These are phyloP conservation scores for Diadophis punctatus DNA, from an alignment of 2,113 vertebrate genomes.

Conservation along the genomic window DNA sequence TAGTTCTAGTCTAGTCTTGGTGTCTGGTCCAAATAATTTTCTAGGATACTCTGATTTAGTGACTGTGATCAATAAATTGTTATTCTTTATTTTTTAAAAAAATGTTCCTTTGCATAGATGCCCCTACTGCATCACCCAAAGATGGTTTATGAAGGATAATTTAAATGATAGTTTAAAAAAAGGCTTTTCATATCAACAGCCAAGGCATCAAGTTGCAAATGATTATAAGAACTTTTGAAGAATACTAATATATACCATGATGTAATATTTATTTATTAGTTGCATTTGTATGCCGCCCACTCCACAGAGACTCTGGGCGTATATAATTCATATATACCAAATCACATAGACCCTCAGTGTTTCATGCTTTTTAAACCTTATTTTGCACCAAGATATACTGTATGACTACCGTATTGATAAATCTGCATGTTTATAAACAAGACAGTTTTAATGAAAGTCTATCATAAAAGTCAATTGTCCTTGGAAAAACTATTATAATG, in stretches of 20 bases:
- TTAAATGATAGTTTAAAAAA: not conserved
- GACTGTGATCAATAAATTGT: not conserved
- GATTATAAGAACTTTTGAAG: not conserved
- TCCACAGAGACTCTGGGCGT: no score
- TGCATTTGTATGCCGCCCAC: no score
- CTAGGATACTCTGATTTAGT: not conserved
- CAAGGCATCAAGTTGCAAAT: not conserved
- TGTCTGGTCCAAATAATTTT: not conserved
- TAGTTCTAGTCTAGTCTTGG: not conserved
- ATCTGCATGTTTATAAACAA: not conserved
- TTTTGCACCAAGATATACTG: not conserved
- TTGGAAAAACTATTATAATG: not conserved
- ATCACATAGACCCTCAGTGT: not conserved
- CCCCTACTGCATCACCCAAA: not conserved
- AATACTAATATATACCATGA: not conserved
- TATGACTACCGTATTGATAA: not conserved
- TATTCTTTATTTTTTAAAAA: not conserved
- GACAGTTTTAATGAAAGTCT: conserved; percentile 1
- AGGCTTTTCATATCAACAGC: not conserved
- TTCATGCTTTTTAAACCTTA: not conserved
- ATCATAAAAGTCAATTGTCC: not conserved
- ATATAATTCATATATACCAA: not conserved
- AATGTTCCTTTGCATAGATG: not conserved
- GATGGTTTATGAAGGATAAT: not conserved
- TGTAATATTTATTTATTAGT: no score